phyloP scores from a whole-genome alignment of 1,140 invertebrate genomes.

The Drosophila takahashii region DNA sequence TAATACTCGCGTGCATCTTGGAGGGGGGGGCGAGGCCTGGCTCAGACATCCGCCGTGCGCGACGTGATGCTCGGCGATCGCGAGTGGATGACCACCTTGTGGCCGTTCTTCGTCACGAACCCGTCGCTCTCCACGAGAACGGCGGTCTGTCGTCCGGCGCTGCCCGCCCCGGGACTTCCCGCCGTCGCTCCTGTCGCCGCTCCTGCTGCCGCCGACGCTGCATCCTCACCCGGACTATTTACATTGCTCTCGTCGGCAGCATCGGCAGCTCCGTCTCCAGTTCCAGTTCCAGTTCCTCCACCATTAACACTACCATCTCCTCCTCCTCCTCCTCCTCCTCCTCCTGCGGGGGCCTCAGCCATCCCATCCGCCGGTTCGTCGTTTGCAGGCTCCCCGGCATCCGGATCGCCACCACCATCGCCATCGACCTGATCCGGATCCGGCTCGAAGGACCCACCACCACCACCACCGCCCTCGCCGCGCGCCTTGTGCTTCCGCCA shows the following conservation, averaged over 20 bases:
- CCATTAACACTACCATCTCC: slow-evolving; percentile 71
- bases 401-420: slow-evolving; percentile 4
- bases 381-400: slow-evolving; percentile 6
- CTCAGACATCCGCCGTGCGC: slow-evolving; percentile 92
- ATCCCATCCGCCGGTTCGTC: slow-evolving; percentile 21
- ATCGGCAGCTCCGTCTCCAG: slow-evolving; percentile 15
- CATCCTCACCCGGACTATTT: slow-evolving; percentile 67
- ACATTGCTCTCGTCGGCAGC: slow-evolving; percentile 53
- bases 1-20: slow-evolving; percentile 85
- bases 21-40: slow-evolving; percentile 87
- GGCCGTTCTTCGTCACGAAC: slow-evolving; percentile 92
- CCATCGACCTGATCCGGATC: slow-evolving; percentile 20
- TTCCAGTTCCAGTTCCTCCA: slow-evolving; percentile 9
- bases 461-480: slow-evolving; percentile 69
- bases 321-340: slow-evolving; percentile 15
- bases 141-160: slow-evolving; percentile 88
- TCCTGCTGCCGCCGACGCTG: slow-evolving; percentile 24
- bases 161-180: slow-evolving; percentile 71
- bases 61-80: slow-evolving; percentile 93
- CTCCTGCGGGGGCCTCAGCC: slow-evolving; percentile 4
- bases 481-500: slow-evolving; percentile 94
- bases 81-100: slow-evolving; percentile 95
- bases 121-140: slow-evolving; percentile 93
- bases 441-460: slow-evolving; percentile 14
- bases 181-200: slow-evolving; percentile 36